These are phyloP conservation scores for Sphaerophoria rueppellii DNA, from an alignment of 2,888 invertebrate genomes.

Conservation along the genomic window DNA sequence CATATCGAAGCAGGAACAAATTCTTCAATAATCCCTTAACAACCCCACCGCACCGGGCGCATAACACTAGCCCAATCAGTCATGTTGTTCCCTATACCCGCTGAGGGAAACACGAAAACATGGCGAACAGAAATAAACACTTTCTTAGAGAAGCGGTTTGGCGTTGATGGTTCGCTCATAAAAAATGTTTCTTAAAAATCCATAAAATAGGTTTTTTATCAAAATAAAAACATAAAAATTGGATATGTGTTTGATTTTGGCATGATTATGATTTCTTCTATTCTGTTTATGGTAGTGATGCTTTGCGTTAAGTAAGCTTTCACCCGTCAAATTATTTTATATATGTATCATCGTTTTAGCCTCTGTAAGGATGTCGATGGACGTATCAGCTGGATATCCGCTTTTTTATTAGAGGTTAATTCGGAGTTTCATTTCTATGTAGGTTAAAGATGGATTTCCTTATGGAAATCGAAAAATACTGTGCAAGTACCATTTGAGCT, in stretches of 20 bases:
- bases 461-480: not conserved
- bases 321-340: constrained; percentile 31
- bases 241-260: not conserved
- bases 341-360: not conserved
- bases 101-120: constrained; percentile 4
- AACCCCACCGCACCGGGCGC: not conserved
- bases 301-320: constrained; percentile 17
- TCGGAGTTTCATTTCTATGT: not conserved
- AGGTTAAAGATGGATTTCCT: not conserved
- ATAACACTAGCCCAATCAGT: not conserved
- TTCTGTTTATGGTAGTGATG: constrained; percentile 5
- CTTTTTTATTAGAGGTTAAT: not conserved
- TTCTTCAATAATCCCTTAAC: constrained; percentile 62
- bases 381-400: constrained; percentile 1
- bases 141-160: constrained; percentile 28
- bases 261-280: not conserved
- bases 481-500: no score
- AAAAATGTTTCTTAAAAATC: constrained; percentile 70
- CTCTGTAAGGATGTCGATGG: not conserved
- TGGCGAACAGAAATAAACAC: constrained; percentile 55
- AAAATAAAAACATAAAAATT: constrained; percentile 55
- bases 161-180: constrained; percentile 67
- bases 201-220: constrained; percentile 55
- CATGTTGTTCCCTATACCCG: not conserved
- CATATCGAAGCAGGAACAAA: constrained; percentile 45